These are phyloP conservation scores for Brachyhypopomus occidentalis DNA, from an alignment of 2,113 vertebrate genomes.

Conservation along the genomic window DNA sequence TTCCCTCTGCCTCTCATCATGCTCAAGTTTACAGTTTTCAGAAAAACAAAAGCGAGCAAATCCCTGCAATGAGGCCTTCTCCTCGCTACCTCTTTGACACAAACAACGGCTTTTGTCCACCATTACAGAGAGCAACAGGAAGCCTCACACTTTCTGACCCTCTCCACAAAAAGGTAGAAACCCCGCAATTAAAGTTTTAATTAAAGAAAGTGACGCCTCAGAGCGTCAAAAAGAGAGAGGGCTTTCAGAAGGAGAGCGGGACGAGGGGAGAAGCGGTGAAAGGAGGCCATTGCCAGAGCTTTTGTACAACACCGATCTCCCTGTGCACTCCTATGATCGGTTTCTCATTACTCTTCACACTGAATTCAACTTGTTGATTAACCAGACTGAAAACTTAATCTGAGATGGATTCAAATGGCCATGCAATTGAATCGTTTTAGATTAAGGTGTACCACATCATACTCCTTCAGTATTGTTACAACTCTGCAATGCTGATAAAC, in stretches of 20 bases:
- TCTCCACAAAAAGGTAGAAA: constrained; percentile 68
- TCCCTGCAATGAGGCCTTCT: constrained; percentile 52
- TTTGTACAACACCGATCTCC: constrained; percentile 70
- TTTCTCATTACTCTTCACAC: constrained; percentile 74
- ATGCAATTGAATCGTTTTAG: constrained; percentile 48
- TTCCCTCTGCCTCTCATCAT: constrained; percentile 53
- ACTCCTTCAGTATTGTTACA: constrained; percentile 33
- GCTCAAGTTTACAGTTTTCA: constrained; percentile 66
- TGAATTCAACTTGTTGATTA: constrained; percentile 79
- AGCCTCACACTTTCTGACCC: constrained; percentile 63
- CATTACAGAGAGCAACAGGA: constrained; percentile 53
- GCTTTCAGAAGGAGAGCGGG: constrained; percentile 63
- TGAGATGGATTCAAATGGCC: constrained; percentile 51
- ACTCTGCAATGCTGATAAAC: constrained; percentile 32
- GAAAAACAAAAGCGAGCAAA: constrained; percentile 60
- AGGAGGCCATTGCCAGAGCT: constrained; percentile 66
- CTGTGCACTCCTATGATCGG: constrained; percentile 69
- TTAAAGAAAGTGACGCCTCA: constrained; percentile 78
- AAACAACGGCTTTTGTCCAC: constrained; percentile 64
- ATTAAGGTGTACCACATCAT: constrained; percentile 54
- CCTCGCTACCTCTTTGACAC: constrained; percentile 58
- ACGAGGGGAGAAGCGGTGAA: constrained; percentile 65
- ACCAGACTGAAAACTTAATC: constrained; percentile 68
- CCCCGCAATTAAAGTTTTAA: constrained; percentile 79
- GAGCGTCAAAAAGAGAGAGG: constrained; percentile 66